Base-by-base conservation (phyloP, 2,888 invertebrate genomes). In the Cistogaster globosa region DNA sequence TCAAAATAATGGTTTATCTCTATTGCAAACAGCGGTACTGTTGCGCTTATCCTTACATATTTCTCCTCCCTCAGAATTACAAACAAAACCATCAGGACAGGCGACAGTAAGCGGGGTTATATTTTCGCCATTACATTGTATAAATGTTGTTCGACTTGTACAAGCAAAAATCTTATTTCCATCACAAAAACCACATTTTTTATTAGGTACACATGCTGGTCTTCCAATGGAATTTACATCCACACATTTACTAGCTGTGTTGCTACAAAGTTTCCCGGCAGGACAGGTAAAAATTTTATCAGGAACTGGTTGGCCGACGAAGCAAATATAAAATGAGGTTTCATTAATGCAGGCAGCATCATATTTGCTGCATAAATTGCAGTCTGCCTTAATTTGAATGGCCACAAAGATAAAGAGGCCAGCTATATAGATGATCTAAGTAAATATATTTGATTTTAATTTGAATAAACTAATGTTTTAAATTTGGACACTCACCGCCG, bases 291-390 rank as follows among this genome's bases (percentile, higher is more conserved):
- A 74, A 0, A 48, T 14, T 8, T 57, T 1, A 0, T n/a, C 18
- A 0, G 58, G 22, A 1, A 87, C 11, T 0, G 67, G 20, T 0
- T 18, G 16, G 6, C 79, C 78, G 0, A 81, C 53, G 8, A 67
- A 9, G 77, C 91, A 91, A 12, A 88, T 22, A 8, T 86, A 65
- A 68, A 88, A 91, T 4, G 89, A 87, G 0, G 89, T 91, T n/a
- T 86, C 58, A 53, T 88, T 90, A 36, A 87, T 2, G 32, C 91
- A 91, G 6, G 88, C 87, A 36, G 88, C 84, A 2, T 88, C 88
- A 77, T 88, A 89, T 0, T 45, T 0, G 75, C 83, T 87, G 74
- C 91, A 91, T 0, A 36, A 36, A 14, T 87, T 77, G 81, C 91
- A 91, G 2, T 32, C 36, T 0, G 87, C 86, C 0, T 75, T 86